Evolutionary conservation across 2,888 invertebrate genomes (phyloP), one percentile per base, ranked within the genome.

Genomic region (Eupeodes latifasciatus): DNA sequence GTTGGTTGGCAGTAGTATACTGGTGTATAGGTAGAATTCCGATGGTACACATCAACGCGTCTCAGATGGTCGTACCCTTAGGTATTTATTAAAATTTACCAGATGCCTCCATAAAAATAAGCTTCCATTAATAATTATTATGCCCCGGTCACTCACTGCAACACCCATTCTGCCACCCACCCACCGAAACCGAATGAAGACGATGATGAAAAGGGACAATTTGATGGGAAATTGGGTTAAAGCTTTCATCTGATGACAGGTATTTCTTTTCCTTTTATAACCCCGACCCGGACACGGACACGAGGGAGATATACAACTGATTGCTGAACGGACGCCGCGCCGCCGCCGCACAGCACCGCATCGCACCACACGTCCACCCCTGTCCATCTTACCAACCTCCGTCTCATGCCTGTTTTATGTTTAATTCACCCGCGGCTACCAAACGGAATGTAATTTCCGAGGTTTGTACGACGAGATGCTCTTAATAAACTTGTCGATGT

Each of bases 401-500:
- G 40, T 6, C 5, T 5, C 5, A 7, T 44, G 57, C 44, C 72
- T 72, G 57, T 72, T 72, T 59, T 72, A 72, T 72, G 47, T 59
- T 72, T 57, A 59, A 51, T 49, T 55, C 74, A 76, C 74, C 53
- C 51, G 74, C 72, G 75, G 75, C 80, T 44, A 69, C 44, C 75
- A 83, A 76, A 83, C 80, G 79, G 59, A 83, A 83, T 82, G 82
- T 72, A 82, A 82, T 82, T 86, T 75, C 74, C 57, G 74, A 83
- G 79, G 76, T 76, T 66, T 57, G 59, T 34, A 51, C 71, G 19
- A 71, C 81, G 77, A 83, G 83, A 80, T 87, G 83, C 61, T 79
- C 83, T 80, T 87, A 87, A 87, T 81, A 87, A 87, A 87, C 83
- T 83, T 87, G 87, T 87, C 83, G 83, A 87, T 87, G 80, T 84